A percentile compares a stretch with the other conserved stretches of the same genome.
These are phyloP conservation scores for Drosophila mojavensis DNA, from an alignment of 1,140 invertebrate genomes.

Conservation along the genomic window DNA sequence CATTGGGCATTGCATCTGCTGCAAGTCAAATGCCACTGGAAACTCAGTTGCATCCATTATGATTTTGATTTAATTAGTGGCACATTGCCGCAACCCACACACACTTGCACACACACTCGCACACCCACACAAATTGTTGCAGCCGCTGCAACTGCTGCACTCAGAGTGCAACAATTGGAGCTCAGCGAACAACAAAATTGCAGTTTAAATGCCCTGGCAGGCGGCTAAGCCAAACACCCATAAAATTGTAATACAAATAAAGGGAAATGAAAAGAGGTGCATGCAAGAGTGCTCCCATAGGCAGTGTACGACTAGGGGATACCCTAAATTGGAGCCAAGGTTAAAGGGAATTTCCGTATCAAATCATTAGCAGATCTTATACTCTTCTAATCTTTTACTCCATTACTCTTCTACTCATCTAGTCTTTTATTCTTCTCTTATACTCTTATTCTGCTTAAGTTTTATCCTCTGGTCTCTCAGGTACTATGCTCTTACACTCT, in stretches of 20 bases:
- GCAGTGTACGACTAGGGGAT: too few relatives aligned
- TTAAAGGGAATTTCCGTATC: neutral
- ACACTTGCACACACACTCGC: slow-evolving; percentile 2
- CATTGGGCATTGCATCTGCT: too few relatives aligned
- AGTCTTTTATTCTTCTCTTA: too few relatives aligned
- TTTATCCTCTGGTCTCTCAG: too few relatives aligned
- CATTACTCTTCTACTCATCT: too few relatives aligned
- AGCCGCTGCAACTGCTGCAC: slow-evolving; percentile 24
- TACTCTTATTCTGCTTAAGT: too few relatives aligned
- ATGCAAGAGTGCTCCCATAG: neutral
- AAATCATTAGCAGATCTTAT: too few relatives aligned
- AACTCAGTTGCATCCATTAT: slow-evolving; percentile 12
- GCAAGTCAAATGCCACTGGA: neutral
- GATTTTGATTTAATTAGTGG: slow-evolving; percentile 61
- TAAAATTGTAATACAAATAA: slow-evolving; percentile 18
- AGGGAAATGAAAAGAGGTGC: neutral
- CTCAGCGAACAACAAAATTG: slow-evolving; percentile 17
- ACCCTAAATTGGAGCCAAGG: too few relatives aligned
- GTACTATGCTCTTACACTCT: too few relatives aligned
- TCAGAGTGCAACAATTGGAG: slow-evolving; percentile 1
- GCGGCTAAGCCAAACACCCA: slow-evolving; percentile 6
- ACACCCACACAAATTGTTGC: neutral
- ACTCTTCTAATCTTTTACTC: too few relatives aligned
- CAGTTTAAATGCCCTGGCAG: slow-evolving; percentile 34
- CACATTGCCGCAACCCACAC: slow-evolving; percentile 10